These are phyloP conservation scores for Drosophila pandora DNA, from an alignment of 1,140 invertebrate genomes.

Conservation along the genomic window DNA sequence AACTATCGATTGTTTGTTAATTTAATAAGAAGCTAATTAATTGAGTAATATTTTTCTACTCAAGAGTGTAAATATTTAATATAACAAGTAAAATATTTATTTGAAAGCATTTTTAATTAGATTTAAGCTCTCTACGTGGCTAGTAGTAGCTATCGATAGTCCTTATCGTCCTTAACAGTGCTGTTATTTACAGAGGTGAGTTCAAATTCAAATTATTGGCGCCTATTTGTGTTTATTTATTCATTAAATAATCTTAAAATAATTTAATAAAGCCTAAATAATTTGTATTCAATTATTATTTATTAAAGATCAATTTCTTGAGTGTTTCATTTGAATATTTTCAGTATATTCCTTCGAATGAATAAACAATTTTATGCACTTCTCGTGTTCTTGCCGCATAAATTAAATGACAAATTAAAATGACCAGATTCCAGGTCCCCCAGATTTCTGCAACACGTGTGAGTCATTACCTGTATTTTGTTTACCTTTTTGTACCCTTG, in stretches of 20 bases:
- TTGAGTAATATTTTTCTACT: background rate
- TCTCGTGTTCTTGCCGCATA: background rate
- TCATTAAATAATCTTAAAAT: too few species aligned
- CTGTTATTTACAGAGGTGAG: background rate
- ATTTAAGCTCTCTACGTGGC: background rate
- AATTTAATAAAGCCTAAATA: too few species aligned
- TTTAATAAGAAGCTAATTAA: too few species aligned
- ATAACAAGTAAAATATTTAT: background rate
- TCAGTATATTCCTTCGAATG: background rate
- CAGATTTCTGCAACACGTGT: background rate
- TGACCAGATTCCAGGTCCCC: background rate
- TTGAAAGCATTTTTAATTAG: background rate
- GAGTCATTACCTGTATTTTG: background rate
- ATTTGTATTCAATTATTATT: background rate
- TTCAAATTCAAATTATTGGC: background rate
- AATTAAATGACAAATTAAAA: background rate
- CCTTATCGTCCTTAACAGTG: background rate
- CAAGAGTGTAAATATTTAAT: background rate
- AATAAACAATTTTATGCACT: background rate
- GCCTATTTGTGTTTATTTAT: too few species aligned
- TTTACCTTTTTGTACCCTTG: conserved; percentile 3
- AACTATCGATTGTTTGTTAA: too few species aligned
- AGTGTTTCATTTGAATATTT: background rate
- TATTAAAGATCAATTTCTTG: background rate
- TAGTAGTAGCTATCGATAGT: background rate